These are phyloP conservation scores for Atta cephalotes DNA, from an alignment of 1,140 invertebrate species.

Conservation along the genomic window DNA sequence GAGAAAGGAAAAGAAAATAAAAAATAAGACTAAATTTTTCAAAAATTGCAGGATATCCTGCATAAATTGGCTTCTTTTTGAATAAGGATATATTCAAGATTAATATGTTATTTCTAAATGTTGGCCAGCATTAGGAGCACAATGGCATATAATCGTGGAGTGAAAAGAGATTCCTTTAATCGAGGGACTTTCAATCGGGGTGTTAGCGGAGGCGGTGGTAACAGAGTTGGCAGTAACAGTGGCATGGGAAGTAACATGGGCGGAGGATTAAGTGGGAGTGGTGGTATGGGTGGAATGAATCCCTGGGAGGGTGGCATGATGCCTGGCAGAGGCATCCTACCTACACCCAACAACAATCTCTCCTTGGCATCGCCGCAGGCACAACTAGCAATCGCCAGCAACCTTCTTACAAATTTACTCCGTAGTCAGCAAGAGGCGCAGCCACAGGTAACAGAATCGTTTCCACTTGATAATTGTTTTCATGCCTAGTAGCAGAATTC, in stretches of 20 bases:
- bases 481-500: background rate
- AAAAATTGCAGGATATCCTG: background rate
- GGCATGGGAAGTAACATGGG: slow-evolving; percentile 73
- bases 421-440: slow-evolving; percentile 84
- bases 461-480: background rate
- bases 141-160: slow-evolving; percentile 84
- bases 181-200: slow-evolving; percentile 79
- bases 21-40: background rate
- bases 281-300: slow-evolving; percentile 81
- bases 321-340: slow-evolving; percentile 85
- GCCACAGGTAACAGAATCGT: slow-evolving; percentile 78
- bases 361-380: slow-evolving; percentile 85
- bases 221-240: slow-evolving; percentile 68
- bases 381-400: slow-evolving; percentile 85
- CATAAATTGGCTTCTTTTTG: background rate
- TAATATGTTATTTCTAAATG: background rate
- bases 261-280: slow-evolving; percentile 72
- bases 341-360: slow-evolving; percentile 84
- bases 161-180: slow-evolving; percentile 82
- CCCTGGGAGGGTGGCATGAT: slow-evolving; percentile 86
- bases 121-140: slow-evolving; percentile 15
- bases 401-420: slow-evolving; percentile 84
- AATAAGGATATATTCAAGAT: background rate
- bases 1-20: background rate
- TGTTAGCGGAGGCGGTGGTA: slow-evolving; percentile 73